Evolutionary conservation across 2,888 invertebrate genomes (phyloP).

Genomic region (Euspilapteryx auroguttella): DNA sequence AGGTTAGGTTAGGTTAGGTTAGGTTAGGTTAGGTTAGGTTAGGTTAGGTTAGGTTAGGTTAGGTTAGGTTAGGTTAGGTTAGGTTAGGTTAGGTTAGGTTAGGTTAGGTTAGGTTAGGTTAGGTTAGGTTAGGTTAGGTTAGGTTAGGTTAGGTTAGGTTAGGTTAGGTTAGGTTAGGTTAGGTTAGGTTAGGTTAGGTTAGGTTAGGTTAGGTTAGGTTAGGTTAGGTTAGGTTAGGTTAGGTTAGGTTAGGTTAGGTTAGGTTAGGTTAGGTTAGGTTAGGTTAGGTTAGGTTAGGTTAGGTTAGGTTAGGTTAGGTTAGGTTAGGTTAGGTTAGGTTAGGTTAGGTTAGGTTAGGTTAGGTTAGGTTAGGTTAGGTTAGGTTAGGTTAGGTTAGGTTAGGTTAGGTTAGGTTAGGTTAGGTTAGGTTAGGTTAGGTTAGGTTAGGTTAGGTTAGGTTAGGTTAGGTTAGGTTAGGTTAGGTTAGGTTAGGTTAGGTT

Average conservation of each 20-base stretch:
- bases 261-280: conserved; percentile 6
- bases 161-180: conserved; percentile 8
- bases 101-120: conserved; percentile 8
- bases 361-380: no score
- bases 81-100: conserved; percentile 8
- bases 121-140: conserved; percentile 7
- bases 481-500: no score
- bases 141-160: conserved; percentile 8
- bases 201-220: conserved; percentile 6
- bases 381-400: no score
- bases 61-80: conserved; percentile 7
- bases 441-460: no score
- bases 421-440: no score
- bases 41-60: conserved; percentile 8
- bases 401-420: no score
- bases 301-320: conserved; percentile 6
- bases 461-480: no score
- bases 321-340: conserved; percentile 5
- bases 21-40: conserved; percentile 8
- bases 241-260: conserved; percentile 6
- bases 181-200: conserved; percentile 8
- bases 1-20: conserved; percentile 8
- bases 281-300: conserved; percentile 6
- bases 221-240: conserved; percentile 5
- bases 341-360: no score